Base-by-base conservation (phyloP, 2,797 vertebrate species). In the Graptemys geographica region DNA sequence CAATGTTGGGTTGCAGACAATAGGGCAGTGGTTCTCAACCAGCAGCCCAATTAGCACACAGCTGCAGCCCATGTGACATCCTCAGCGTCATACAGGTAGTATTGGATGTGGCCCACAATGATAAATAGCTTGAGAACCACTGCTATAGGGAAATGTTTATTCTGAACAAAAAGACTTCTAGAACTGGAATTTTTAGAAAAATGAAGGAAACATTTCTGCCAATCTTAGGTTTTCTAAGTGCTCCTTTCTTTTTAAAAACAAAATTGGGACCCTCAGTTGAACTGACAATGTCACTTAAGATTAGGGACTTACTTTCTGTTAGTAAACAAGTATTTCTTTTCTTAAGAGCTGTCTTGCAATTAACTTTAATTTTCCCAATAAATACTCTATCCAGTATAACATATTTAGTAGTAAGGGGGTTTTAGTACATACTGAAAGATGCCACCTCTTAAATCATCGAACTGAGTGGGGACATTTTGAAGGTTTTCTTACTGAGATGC, bases 1-100 rank as follows among this genome's bases (percentile, higher is more conserved):
- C 80, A 93, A 89, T 93, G 76, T 93, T 85, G 62, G 83, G 87
- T 55, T 49, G 93, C 59, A 56, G 84, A 86, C 83, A 21, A 53
- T 21, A 53, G 19, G 52, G 19, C 52, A 21, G 19, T 53, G 21
- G 23, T 55, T 55, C 55, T 55, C 55, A 55, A 10, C 55, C 23
- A 4, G 23, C 3, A 23, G 21, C 21, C 55, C 55, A 55, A 25
- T 25, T 9, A 55, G 55, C 55, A 25, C 55, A 55, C 55, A 55
- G 55, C 55, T 55, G 55, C 55, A 55, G 55, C 55, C 8, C 55
- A 25, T 55, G 23, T 5, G 4, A 55, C 55, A 55, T 55, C 55
- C 52, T 53, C 52, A 53, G 52, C 18, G 8, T 53, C 52, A 53
- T 53, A 53, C 55, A 55, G 55, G 55, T 55, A 55, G 55, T 55